A percentile compares a stretch with the other conserved stretches of the same genome.
Evolutionary conservation across 1,140 invertebrate species (phyloP).

Genomic region (Drosophila sulfurigaster): DNA sequence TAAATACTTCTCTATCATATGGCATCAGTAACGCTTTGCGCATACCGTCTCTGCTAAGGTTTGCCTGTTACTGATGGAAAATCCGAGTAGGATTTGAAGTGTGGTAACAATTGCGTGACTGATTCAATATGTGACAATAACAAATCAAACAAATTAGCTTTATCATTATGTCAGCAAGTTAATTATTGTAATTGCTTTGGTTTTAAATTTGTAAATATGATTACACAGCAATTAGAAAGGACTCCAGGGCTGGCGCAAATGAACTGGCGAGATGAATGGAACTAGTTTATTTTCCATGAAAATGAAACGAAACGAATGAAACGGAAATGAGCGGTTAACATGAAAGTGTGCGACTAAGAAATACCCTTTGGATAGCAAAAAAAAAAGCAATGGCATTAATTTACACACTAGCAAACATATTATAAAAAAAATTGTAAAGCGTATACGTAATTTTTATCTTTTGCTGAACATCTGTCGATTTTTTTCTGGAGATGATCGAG

Average conservation of each 20-base stretch:
- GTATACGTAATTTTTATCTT: not conserved
- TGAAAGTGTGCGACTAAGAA: not conserved
- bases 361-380: not conserved
- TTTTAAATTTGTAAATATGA: constrained; percentile 61
- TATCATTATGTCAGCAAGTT: constrained; percentile 54
- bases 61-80: not conserved
- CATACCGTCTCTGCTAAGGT: not conserved
- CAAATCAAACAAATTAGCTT: constrained; percentile 32
- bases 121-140: constrained; percentile 25
- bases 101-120: constrained; percentile 54
- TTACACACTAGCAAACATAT: not conserved
- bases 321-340: not conserved
- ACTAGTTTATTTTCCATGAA: constrained; percentile 51
- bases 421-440: not conserved
- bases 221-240: constrained; percentile 44
- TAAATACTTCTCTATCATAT: no score
- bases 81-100: not conserved
- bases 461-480: no score
- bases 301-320: not conserved
- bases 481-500: no score
- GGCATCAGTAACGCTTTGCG: no score
- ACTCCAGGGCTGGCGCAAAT: constrained; percentile 52
- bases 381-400: not conserved
- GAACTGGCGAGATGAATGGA: constrained; percentile 21
- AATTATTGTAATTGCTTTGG: constrained; percentile 73